Evolutionary conservation across 1,140 invertebrate genomes (phyloP), one percentile per base, ranked within the genome.

Genomic region (Myzus persicae): DNA sequence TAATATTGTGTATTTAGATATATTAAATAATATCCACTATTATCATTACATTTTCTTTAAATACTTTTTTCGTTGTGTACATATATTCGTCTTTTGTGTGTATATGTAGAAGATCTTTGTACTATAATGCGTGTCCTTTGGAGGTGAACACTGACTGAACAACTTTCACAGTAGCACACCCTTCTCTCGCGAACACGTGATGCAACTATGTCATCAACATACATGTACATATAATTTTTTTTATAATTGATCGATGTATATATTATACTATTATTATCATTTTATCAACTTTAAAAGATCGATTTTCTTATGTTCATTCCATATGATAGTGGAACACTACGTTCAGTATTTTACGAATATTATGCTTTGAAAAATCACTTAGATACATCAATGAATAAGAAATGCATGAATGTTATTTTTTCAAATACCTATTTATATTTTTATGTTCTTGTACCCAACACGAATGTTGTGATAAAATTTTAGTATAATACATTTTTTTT

Each of bases 111-210:
- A 90, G 88, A 90, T 51, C 44, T 51, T 18, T 26, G 9, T 89
- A 88, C 36, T 89, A 42, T n/a, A n/a, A n/a, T 44, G 26, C 48
- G 91, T 93, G 76, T 93, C 67, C 48, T 93, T 85, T 93, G 76
- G 76, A 93, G 44, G 91, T 93, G 91, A 93, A 84, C 91, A 93
- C 91, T 85, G 91, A 51, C 81, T 82, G 84, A 93, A 93, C 91
- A 93, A 93, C 91, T 93, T 93, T 93, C 91, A 93, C 91, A 93
- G 91, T 93, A 93, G 91, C 91, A 93, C 91, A 93, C 91, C 91
- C 91, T 93, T 93, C 91, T 93, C 91, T 93, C 14, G 91, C 76
- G 46, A 51, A n/a, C 91, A 84, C 91, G 91, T 93, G 91, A 93
- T 93, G 91, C 48, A 93, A 93, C 91, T 42, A 93, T 93, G 91